Base-by-base conservation (phyloP, 2,888 invertebrate genomes). In the Himalopsyche tibetana region DNA sequence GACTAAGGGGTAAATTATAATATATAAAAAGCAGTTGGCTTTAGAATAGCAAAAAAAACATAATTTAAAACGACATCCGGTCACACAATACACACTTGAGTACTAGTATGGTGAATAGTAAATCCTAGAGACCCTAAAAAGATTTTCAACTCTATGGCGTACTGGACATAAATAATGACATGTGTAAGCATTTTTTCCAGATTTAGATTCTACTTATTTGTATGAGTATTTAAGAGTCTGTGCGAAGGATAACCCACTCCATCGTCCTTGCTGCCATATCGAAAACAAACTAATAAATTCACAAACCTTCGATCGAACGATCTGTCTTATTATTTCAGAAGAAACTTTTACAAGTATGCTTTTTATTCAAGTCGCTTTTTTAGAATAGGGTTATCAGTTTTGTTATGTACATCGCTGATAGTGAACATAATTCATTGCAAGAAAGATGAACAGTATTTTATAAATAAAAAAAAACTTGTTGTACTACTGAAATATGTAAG, bases 231-330 rank as follows among this genome's bases (percentile, higher is more conserved):
- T 38, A 74, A 74, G 74, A 12, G 74, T 74, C 74, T 36, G 15
- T 36, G 8, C 74, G 74, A 74, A 74, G 28, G 74, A 74, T 74
- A 74, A 36, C 36, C 74, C 36, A 74, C 15, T 38, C 74, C 51
- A 51, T 51, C 51, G 51, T 51, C 4, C 51, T 38, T 36, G n/a
- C 36, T 36, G 36, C 38, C 74, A 74, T 74, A 74, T 36, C 74
- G 74, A 74, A 74, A 74, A 74, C 74, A 74, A 74, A 74, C 74
- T 74, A 74, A 74, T 74, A 74, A 74, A 74, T 74, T 74, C 74
- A 74, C 19, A 74, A 74, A 38, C 74, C 74, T 74, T 74, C 74
- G 74, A 74, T 74, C 74, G 74, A 36, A 74, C 74, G 74, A 74
- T 74, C 74, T 74, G 74, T 74, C 74, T 74, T 74, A 74, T 74